Base-by-base conservation (phyloP, 2,797 vertebrate species). In the Triplophysa bombifrons region DNA sequence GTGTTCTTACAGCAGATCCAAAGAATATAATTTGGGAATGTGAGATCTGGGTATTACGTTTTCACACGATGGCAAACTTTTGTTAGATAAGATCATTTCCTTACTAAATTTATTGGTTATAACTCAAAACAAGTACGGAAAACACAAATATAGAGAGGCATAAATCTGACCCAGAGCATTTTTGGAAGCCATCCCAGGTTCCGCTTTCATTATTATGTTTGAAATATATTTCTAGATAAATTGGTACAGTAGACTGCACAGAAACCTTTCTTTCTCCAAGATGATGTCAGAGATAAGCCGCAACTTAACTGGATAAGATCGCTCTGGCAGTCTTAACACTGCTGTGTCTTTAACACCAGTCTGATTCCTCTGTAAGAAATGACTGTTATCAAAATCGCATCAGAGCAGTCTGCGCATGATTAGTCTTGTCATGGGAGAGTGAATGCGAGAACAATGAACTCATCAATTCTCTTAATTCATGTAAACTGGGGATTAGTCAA, bases 371-470 rank as follows among this genome's bases (percentile, higher is more conserved):
- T 51, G 11, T 77, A 68, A 64, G 19, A 12, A 27, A 5, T 14
- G 41, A 27, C 58, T 51, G 27, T 77, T 67, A 80, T 80, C 63
- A 73, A 58, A 80, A 64, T 73, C 61, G 48, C 63, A 66, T 73
- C 78, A 73, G 38, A 80, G 51, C 22, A 1, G 61, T 12, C 22
- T 66, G 22, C 72, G 60, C 69, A 72, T 55, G 58, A 68, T 68
- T 68, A 68, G 19, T 80, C 63, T 58, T 80, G 78, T 66, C 70
- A 67, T 73, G 70, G 82, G 78, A 84, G 69, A 76, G 64, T 79
- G 14, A 73, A 67, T 1, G 1, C 13, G 17, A 13, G 13, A 73
- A 80, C 70, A 80, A 73, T 67, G 78, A 80, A 51, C 38, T 51
- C 63, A 80, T 80, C 63, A 80, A 73, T 80, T 80, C 63, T 67